These are phyloP conservation scores for Bombylius major DNA, from an alignment of 2,888 invertebrate genomes.

Conservation along the genomic window DNA sequence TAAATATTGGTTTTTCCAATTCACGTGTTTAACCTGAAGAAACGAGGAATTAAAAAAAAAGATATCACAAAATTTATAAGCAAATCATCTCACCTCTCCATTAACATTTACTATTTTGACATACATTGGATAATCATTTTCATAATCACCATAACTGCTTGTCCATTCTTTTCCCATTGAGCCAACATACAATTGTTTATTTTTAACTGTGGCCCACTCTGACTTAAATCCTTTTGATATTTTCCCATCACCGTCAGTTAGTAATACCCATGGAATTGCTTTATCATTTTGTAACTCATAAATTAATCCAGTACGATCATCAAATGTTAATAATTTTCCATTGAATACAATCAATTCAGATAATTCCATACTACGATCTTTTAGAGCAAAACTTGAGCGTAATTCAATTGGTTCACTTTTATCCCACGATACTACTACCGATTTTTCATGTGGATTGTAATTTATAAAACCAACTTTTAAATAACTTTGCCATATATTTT, in stretches of 20 bases:
- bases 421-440: conserved; percentile 65
- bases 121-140: conserved; percentile 87
- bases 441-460: conserved; percentile 47
- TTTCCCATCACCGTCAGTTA: conserved; percentile 85
- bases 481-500: conserved; percentile 69
- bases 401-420: conserved; percentile 45
- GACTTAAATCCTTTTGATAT: conserved; percentile 75
- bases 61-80: background rate
- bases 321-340: conserved; percentile 78
- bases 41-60: conserved; percentile 5
- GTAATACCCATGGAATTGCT: conserved; percentile 67
- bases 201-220: conserved; percentile 93
- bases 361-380: conserved; percentile 91
- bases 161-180: conserved; percentile 99
- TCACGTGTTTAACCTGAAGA: conserved; percentile 46
- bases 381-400: conserved; percentile 61
- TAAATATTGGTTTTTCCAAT: conserved; percentile 61
- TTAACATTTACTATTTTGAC: conserved; percentile 67
- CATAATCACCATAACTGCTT: conserved; percentile 64
- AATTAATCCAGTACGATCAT: conserved; percentile 88
- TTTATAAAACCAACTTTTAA: conserved; percentile 68
- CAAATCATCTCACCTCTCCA: conserved; percentile 53
- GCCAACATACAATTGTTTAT: conserved; percentile 75
- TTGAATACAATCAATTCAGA: conserved; percentile 90
- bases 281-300: conserved; percentile 58